Evolutionary conservation across 1,140 invertebrate species (phyloP).

Genomic region (Lepidurus arcticus): DNA sequence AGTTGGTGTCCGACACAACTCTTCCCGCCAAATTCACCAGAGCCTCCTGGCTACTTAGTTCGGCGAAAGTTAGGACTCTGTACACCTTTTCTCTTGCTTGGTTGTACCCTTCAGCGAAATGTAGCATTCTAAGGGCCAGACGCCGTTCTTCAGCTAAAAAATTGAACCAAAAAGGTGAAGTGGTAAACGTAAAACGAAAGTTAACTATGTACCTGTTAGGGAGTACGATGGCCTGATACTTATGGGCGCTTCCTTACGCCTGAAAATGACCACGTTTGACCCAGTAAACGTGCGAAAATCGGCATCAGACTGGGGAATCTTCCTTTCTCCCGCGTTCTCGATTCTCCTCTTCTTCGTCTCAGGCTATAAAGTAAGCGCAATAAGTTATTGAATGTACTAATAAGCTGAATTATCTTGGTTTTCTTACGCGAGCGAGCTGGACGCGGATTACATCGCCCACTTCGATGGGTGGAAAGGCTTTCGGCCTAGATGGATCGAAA

Average conservation of each 20-base stretch:
- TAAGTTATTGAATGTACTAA: background rate
- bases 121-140: background rate
- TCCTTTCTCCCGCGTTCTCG: background rate
- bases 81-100: background rate
- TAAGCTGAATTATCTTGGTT: background rate
- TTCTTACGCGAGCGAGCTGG: background rate
- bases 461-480: background rate
- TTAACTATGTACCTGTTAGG: background rate
- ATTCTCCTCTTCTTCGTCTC: background rate
- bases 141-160: background rate
- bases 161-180: too few species aligned
- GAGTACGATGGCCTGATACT: background rate
- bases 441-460: background rate
- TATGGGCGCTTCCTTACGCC: background rate
- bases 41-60: background rate
- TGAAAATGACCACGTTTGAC: background rate
- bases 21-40: background rate
- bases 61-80: background rate
- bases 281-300: background rate
- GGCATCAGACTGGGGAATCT: background rate
- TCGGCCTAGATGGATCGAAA: background rate
- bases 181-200: background rate
- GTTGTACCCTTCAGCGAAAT: background rate
- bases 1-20: background rate
- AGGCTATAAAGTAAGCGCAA: background rate